phyloP scores from a whole-genome alignment of 2,797 vertebrate genomes.

The Ptychadena robeensis region DNA sequence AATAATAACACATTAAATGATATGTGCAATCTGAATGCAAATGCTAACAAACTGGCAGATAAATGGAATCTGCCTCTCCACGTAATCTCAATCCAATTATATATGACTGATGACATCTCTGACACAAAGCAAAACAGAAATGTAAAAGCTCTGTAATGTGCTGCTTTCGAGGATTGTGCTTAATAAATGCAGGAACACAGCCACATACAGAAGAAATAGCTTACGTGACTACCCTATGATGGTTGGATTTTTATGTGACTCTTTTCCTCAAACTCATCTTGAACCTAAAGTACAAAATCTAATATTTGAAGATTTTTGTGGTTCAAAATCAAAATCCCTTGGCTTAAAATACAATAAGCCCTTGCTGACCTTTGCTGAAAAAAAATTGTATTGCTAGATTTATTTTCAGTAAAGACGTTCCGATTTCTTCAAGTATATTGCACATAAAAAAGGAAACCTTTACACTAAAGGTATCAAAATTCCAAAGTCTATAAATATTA shows the following conservation, averaged over 20 bases:
- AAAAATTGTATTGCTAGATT: constrained; percentile 45
- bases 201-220: constrained; percentile 38
- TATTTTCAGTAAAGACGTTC: constrained; percentile 44
- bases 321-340: constrained; percentile 58
- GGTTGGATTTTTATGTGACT: constrained; percentile 8
- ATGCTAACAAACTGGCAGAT: background rate
- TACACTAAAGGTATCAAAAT: background rate
- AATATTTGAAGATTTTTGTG: constrained; percentile 51
- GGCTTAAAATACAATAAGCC: constrained; percentile 60
- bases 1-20: constrained; percentile 1
- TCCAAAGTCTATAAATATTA: constrained; percentile 19
- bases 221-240: constrained; percentile 34
- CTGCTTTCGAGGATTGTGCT: constrained; percentile 22
- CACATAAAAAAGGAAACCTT: constrained; percentile 39
- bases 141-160: background rate
- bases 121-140: constrained; percentile 33
- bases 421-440: constrained; percentile 33
- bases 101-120: constrained; percentile 40
- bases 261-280: constrained; percentile 49
- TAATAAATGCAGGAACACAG: constrained; percentile 57
- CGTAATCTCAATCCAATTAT: constrained; percentile 16
- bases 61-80: background rate
- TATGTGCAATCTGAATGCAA: background rate
- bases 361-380: constrained; percentile 51
- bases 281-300: constrained; percentile 36